Evolutionary conservation across 2,888 invertebrate genomes (phyloP).

Genomic region (Acrocera orbiculus): DNA sequence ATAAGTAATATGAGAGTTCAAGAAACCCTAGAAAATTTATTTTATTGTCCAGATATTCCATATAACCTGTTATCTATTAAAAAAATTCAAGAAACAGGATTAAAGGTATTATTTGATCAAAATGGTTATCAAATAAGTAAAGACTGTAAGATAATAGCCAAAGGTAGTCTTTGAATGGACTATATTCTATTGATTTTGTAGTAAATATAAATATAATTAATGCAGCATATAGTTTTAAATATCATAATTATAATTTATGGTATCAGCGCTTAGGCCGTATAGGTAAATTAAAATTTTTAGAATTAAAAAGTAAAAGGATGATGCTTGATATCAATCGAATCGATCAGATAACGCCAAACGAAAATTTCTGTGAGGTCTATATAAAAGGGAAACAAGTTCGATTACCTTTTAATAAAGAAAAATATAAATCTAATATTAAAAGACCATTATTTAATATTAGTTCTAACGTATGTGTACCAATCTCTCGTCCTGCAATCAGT

Average conservation of each 20-base stretch:
- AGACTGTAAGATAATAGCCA: no score
- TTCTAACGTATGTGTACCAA: conserved; percentile 20
- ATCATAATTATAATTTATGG: not conserved
- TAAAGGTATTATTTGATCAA: conserved; percentile 17
- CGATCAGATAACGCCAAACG: conserved; percentile 4
- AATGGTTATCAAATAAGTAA: conserved; percentile 12
- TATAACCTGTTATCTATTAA: conserved; percentile 18
- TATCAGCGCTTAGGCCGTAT: conserved; percentile 8
- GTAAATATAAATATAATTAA: not conserved
- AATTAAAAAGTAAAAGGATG: conserved; percentile 5
- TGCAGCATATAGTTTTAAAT: no score
- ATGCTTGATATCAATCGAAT: conserved; percentile 5
- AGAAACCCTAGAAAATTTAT: conserved; percentile 9
- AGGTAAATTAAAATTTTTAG: conserved; percentile 7
- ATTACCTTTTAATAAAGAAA: conserved; percentile 8
- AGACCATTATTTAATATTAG: conserved; percentile 20
- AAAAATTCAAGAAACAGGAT: conserved; percentile 16
- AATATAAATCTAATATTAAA: conserved; percentile 13
- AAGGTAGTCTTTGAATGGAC: no score
- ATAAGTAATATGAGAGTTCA: conserved; percentile 10
- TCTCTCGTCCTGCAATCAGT: conserved; percentile 19
- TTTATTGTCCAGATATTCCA: conserved; percentile 18
- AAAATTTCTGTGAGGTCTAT: conserved; percentile 5
- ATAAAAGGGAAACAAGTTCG: conserved; percentile 1
- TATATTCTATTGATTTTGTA: not conserved